Evolutionary conservation across 2,888 invertebrate species (phyloP), one percentile per base, ranked within the genome.

Genomic region (Lingula anatina): DNA sequence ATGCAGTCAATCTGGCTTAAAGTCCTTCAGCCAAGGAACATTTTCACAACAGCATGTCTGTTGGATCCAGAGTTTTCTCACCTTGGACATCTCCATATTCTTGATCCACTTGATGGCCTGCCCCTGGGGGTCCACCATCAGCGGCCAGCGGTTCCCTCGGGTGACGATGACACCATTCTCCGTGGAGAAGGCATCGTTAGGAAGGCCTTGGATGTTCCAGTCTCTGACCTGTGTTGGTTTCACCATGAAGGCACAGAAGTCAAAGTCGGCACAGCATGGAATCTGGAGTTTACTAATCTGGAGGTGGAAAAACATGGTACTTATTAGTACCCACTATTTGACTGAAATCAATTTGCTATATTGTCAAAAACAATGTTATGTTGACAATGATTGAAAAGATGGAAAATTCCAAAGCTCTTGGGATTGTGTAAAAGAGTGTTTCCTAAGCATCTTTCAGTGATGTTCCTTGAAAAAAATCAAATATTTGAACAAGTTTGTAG

Each of bases 131-230:
- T 93, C 92, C 35, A 93, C 88, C 54, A 91, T 85, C 7, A 93
- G 79, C 0, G 93, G 90, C 89, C 90, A 91, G 38, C 90, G 81
- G 1, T 84, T 83, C 1, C 89, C 86, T 3, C 85, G 81, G 0
- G 85, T 88, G 20, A 90, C 87, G 62, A 93, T 90, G 28, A 92
- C 88, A 28, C 90, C 92, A 71, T 93, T 93, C 78, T 93, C 92
- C 0, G 89, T 89, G 60, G 91, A 92, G 76, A 92, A 91, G 64
- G 83, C 84, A 73, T 93, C 93, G 21, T 87, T 85, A 0, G 93
- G 93, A 42, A 94, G 76, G 0, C 93, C 93, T 79, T 89, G 87
- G 54, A 87, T 86, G 67, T 88, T 90, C 93, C 93, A 93, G 66
- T 90, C 88, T 53, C 91, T 80, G 1, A 92, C 84, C 1, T 84